phyloP scores from a whole-genome alignment of 2,113 vertebrate genomes.

The Lampris megalopsis region DNA sequence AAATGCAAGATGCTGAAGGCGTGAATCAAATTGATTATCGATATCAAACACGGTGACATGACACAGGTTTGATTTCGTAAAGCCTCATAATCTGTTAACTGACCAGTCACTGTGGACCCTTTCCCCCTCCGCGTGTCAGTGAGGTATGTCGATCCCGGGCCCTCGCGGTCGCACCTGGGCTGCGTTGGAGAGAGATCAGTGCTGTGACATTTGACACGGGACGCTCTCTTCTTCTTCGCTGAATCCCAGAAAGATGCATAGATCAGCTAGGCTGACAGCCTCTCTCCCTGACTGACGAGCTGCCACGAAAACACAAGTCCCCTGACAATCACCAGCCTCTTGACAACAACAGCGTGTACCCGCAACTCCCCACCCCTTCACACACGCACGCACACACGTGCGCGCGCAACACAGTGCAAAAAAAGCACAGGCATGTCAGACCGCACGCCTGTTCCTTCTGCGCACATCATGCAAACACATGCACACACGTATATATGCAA shows the following conservation, averaged over 20 bases:
- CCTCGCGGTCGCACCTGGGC: slow-evolving; percentile 71
- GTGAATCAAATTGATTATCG: too few relatives aligned
- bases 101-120: slow-evolving; percentile 26
- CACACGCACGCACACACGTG: slow-evolving; percentile 39
- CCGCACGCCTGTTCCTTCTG: background rate
- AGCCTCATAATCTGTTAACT: slow-evolving; percentile 44
- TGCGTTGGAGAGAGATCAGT: slow-evolving; percentile 80
- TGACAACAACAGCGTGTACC: slow-evolving; percentile 20
- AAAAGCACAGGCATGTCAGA: background rate
- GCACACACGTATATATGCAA: slow-evolving; percentile 1
- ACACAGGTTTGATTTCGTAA: slow-evolving; percentile 40
- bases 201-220: slow-evolving; percentile 82
- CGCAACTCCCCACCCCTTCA: background rate
- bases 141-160: slow-evolving; percentile 66
- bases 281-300: slow-evolving; percentile 56
- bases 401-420: slow-evolving; percentile 1
- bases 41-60: background rate
- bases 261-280: slow-evolving; percentile 67
- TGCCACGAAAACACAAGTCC: slow-evolving; percentile 62
- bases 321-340: slow-evolving; percentile 29
- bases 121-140: slow-evolving; percentile 52
- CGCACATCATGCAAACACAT: slow-evolving; percentile 20
- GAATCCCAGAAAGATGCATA: slow-evolving; percentile 59
- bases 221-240: slow-evolving; percentile 72
- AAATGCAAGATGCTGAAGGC: slow-evolving; percentile 13